Percentiles rank a stretch among this genome's conserved stretches.
These are phyloP conservation scores for Lordiphosa stackelbergi DNA, from an alignment of 1,140 invertebrate species.

Conservation along the genomic window DNA sequence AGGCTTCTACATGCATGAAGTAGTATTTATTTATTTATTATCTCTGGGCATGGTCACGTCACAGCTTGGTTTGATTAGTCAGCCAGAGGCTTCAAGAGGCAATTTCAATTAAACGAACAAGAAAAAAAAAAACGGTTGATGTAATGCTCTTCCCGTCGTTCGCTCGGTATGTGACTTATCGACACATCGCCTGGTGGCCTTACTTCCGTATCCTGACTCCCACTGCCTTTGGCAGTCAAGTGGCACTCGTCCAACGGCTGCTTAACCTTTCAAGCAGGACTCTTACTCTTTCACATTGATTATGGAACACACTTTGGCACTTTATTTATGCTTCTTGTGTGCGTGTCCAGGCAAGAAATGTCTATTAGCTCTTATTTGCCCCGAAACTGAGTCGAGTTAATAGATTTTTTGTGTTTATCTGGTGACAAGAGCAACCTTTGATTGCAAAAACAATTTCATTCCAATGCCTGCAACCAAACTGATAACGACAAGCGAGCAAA, in stretches of 20 bases:
- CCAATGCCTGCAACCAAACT: constrained; percentile 2
- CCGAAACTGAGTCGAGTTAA: constrained; percentile 33
- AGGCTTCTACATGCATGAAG: constrained; percentile 14
- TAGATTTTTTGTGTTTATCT: constrained; percentile 67
- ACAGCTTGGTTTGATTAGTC: constrained; percentile 27
- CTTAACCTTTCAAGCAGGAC: constrained; percentile 62
- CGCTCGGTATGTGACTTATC: constrained; percentile 57
- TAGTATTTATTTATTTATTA: constrained; percentile 55
- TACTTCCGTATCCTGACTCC: constrained; percentile 56
- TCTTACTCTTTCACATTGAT: constrained; percentile 24
- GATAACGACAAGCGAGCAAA: not conserved
- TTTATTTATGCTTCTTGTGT: constrained; percentile 27
- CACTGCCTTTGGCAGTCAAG: constrained; percentile 44
- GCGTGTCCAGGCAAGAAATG: constrained; percentile 34
- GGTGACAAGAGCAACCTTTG: constrained; percentile 33
- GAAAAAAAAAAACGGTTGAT: constrained; percentile 41
- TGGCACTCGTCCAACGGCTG: constrained; percentile 45
- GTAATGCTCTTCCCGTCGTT: constrained; percentile 21
- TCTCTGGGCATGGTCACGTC: constrained; percentile 41
- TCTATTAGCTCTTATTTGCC: constrained; percentile 47
- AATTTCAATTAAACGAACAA: constrained; percentile 47
- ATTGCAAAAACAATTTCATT: constrained; percentile 51
- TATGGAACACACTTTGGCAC: constrained; percentile 27
- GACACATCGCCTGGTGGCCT: constrained; percentile 40
- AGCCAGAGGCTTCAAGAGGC: constrained; percentile 22